Evolutionary conservation across 2,888 invertebrate species (phyloP), one percentile per base, ranked within the genome.

Genomic region (Axea sp.): DNA sequence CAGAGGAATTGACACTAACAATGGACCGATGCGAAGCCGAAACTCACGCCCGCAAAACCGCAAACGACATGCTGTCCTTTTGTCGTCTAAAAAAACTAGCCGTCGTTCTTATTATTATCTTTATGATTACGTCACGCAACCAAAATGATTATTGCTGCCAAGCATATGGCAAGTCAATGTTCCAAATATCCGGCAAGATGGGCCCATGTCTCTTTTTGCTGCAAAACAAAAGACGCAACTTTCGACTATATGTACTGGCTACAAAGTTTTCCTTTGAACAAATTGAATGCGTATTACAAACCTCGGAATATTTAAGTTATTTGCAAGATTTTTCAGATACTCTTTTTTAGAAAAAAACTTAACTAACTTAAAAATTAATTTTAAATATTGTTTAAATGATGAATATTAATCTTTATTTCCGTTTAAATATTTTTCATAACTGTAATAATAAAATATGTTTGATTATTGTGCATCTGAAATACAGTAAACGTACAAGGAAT

Each of bases 21-120:
- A 69, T 74, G 62, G 62, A 76, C 67, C 65, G 49, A 51, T 76
- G 74, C 49, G 71, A 51, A 59, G 39, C 67, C 64, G 30, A 53
- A 62, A 76, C 75, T 78, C 76, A 75, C 76, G 79, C 76, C 80
- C 82, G 81, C 82, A 80, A 84, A 85, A 85, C 85, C 85, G 76
- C 85, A 85, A 80, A 81, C 83, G 80, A 80, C 84, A 85, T 83
- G 79, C 80, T 76, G 84, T 77, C 73, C 81, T 76, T 82, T 84
- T 84, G 82, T 83, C 80, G 76, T 57, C 33, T 43, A n/a, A 55
- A 60, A n/a, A 37, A 55, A 31, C 19, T 59, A 51, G 55, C 57
- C 39, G 30, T 31, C 60, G 43, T 68, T 62, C 39, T 65, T 71
- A 45, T 57, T 73, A 43, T 57, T 73, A 47, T 53, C 31, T 62